Percentiles rank a stretch among this genome's conserved stretches.
phyloP scores from a whole-genome alignment of 2,113 vertebrate species.

The Phaethornis superciliosus region DNA sequence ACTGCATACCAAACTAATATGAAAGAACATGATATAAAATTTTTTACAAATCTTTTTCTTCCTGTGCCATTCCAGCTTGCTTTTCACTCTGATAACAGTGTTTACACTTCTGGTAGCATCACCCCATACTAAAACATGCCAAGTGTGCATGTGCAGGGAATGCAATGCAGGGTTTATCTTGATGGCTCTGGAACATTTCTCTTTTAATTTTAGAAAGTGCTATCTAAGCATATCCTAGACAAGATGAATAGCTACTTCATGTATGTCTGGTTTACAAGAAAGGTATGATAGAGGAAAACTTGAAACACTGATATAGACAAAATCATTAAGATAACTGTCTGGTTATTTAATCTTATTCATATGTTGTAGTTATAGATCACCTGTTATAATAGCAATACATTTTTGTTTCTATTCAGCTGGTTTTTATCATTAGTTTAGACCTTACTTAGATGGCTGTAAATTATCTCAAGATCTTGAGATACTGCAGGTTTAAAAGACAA shows the following conservation, averaged over 20 bases:
- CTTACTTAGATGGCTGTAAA: neutral
- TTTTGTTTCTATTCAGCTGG: slow-evolving; percentile 14
- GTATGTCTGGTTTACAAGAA: neutral
- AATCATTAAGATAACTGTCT: slow-evolving; percentile 37
- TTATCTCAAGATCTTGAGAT: neutral
- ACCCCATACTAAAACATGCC: neutral
- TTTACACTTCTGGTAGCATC: neutral
- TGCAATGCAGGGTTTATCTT: neutral
- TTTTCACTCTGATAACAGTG: neutral
- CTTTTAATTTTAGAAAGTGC: neutral
- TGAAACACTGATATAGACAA: slow-evolving; percentile 8
- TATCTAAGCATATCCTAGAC: neutral
- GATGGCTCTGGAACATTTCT: neutral
- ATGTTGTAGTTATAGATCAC: slow-evolving; percentile 21
- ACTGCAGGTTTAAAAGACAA: slow-evolving; percentile 15
- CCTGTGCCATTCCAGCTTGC: neutral
- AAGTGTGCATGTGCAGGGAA: neutral
- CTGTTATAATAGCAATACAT: slow-evolving; percentile 1
- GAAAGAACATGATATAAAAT: neutral
- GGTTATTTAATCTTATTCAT: slow-evolving; percentile 34
- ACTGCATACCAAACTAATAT: neutral
- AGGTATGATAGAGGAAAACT: neutral
- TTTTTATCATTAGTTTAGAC: slow-evolving; percentile 13
- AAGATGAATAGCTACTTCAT: slow-evolving; percentile 39
- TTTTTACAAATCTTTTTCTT: neutral